Evolutionary conservation across 2,888 invertebrate species (phyloP).

Genomic region (Rosalia funebris): DNA sequence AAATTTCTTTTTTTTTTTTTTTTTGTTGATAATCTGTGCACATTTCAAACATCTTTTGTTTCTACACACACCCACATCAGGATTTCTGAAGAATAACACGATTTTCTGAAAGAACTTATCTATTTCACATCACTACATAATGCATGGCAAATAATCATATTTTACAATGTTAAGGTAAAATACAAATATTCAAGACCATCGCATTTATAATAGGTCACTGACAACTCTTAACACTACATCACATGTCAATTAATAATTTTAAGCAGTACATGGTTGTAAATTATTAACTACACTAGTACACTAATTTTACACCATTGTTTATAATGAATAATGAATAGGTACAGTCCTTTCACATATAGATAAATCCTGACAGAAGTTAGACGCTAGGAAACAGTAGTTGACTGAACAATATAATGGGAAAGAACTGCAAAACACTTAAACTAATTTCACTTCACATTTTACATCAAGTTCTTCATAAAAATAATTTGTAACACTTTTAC

Average conservation of each 20-base stretch:
- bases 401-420: conserved; percentile 52
- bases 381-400: conserved; percentile 38
- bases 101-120: conserved; percentile 50
- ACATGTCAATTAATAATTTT: conserved; percentile 44
- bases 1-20: not conserved
- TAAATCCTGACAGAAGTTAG: conserved; percentile 44
- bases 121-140: conserved; percentile 55
- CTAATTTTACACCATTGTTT: conserved; percentile 50
- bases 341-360: conserved; percentile 59
- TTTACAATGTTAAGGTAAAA: conserved; percentile 37
- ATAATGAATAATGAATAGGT: conserved; percentile 38
- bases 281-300: conserved; percentile 50
- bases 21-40: not conserved
- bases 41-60: conserved; percentile 3
- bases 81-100: conserved; percentile 48
- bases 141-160: conserved; percentile 38
- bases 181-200: conserved; percentile 34
- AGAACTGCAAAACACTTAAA: conserved; percentile 56
- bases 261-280: conserved; percentile 36
- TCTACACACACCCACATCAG: conserved; percentile 32
- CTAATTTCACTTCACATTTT: conserved; percentile 40
- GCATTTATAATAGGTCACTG: conserved; percentile 37
- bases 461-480: conserved; percentile 23
- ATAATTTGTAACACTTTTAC: conserved; percentile 31
- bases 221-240: conserved; percentile 52